These are phyloP conservation scores for Himalopsyche phryganea DNA, from an alignment of 1,140 invertebrate genomes.

Conservation along the genomic window DNA sequence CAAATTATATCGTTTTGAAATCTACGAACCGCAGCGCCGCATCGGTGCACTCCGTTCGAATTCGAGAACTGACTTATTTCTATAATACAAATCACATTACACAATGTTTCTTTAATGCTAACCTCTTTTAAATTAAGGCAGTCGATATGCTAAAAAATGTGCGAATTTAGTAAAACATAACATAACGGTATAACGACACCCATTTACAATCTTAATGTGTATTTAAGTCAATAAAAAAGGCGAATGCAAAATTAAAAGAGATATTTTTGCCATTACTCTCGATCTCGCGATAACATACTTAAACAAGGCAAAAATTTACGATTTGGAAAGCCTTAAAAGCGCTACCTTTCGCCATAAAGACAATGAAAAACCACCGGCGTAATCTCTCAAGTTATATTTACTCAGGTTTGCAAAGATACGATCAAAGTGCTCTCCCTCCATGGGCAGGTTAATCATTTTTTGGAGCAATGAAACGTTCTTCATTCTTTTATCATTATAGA, in stretches of 20 bases:
- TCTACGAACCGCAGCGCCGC: too few species aligned
- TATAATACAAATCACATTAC: too few species aligned
- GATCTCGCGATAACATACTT: neutral
- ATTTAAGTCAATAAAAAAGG: neutral
- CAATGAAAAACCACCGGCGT: neutral
- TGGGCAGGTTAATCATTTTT: constrained; percentile 19
- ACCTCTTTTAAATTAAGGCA: too few species aligned
- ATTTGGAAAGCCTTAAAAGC: neutral
- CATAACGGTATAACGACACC: neutral
- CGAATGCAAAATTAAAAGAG: neutral
- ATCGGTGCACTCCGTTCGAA: too few species aligned
- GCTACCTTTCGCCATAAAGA: constrained; percentile 10
- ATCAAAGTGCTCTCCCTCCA: neutral
- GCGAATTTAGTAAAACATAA: neutral
- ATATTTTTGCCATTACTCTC: neutral
- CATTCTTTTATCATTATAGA: constrained; percentile 1
- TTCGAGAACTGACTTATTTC: too few species aligned
- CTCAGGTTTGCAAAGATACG: constrained; percentile 20
- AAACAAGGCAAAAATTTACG: too few species aligned
- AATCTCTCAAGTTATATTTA: constrained; percentile 18
- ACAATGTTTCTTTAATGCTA: too few species aligned
- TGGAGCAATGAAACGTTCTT: neutral
- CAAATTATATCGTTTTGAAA: too few species aligned
- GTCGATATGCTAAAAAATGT: too few species aligned
- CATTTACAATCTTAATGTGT: neutral